Evolutionary conservation across 2,797 vertebrate species (phyloP).

Genomic region (Limnodromus scolopaceus): DNA sequence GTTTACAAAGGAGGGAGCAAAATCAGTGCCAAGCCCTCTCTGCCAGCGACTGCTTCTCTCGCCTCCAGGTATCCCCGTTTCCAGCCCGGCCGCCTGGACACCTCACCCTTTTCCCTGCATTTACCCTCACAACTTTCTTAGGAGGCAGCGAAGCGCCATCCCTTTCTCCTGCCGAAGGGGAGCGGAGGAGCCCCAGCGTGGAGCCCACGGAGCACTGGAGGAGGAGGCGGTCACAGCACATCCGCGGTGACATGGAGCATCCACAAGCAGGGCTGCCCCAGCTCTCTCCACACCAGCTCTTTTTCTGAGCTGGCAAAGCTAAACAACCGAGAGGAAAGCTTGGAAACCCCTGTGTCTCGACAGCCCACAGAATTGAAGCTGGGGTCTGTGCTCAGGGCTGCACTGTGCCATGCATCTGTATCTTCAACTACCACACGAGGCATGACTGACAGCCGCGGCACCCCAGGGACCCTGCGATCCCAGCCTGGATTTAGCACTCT

Average conservation of each 20-base stretch:
- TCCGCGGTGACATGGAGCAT: not conserved
- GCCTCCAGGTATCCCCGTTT: not conserved
- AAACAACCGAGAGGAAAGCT: not conserved
- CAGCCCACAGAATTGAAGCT: not conserved
- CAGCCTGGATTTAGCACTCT: not conserved
- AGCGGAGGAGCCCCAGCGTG: not conserved
- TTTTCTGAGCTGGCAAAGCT: not conserved
- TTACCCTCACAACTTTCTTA: not conserved
- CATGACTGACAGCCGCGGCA: not conserved
- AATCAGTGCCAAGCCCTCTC: not conserved
- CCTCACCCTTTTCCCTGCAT: not conserved
- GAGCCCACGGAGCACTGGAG: not conserved
- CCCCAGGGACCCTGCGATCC: not conserved
- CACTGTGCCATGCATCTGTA: not conserved
- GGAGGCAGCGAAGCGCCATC: not conserved
- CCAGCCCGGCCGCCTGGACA: not conserved
- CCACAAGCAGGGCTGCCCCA: not conserved
- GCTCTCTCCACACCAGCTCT: not conserved
- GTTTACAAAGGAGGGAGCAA: not conserved
- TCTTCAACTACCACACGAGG: not conserved
- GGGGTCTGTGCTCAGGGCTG: not conserved
- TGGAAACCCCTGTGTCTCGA: rapidly evolving
- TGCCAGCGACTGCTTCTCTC: rapidly evolving
- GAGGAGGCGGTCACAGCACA: not conserved
- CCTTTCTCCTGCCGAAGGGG: not conserved